Evolutionary conservation across 1,140 invertebrate genomes (phyloP), one percentile per base, ranked within the genome.

Genomic region (Lineus longissimus): DNA sequence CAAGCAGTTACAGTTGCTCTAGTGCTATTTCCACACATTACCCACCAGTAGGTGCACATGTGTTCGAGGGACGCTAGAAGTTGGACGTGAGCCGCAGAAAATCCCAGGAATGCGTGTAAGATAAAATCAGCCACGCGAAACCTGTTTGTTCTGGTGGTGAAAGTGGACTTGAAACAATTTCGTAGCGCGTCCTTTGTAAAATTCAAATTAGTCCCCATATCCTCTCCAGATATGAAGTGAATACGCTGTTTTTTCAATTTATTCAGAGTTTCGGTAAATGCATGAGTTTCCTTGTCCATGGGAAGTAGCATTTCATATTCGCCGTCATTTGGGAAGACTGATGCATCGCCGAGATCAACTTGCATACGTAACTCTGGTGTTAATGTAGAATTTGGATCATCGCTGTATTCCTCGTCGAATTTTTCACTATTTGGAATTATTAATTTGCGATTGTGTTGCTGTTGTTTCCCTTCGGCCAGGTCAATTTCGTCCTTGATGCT

Each of bases 231-330:
- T 7, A 51, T 51, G n/a, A 51, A 7, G 47, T 51, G 47, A 7
- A 51, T 51, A n/a, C 47, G 47, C 47, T 51, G 47, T 51, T 51
- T 51, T 51, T 51, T 4, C 6, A 51, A n/a, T 51, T 51, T 51
- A 4, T 4, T n/a, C 47, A 51, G n/a, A 7, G 47, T 51, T 4
- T 51, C n/a, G 6, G 6, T 51, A 51, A 51, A 51, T n/a, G 47
- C 47, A 51, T 27, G 4, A 4, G 19, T 7, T 51, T 51, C 47
- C 47, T 51, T 51, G 4, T 51, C 47, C 19, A n/a, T 51, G n/a
- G 47, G 47, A 7, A 51, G 47, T 7, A 51, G 47, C 47, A 51
- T 7, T 51, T 51, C 47, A n/a, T 27, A n/a, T 51, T 51, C 47
- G 47, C 6, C n/a, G 47, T 51, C 47, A 4, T 51, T 15, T 4